Percentiles rank a stretch among this genome's conserved stretches.
phyloP scores from a whole-genome alignment of 2,888 invertebrate species.

The Mesorhabditis belari region DNA sequence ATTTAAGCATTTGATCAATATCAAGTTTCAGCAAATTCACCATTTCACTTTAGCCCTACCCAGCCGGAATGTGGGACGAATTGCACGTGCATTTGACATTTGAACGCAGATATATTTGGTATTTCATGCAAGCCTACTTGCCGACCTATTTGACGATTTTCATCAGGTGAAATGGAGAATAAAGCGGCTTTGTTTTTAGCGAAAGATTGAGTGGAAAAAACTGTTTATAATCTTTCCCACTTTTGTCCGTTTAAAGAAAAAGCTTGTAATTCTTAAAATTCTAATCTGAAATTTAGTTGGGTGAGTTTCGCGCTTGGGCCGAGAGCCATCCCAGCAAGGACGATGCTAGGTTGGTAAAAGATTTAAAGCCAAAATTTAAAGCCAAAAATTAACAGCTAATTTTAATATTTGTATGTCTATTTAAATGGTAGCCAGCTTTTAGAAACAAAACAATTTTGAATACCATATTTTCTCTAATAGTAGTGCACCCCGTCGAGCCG shows the following conservation, averaged over 20 bases:
- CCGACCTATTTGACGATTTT: slow-evolving; percentile 52
- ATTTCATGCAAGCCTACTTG: slow-evolving; percentile 53
- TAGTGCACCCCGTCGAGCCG: no score
- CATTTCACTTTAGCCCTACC: slow-evolving; percentile 41
- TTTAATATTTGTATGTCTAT: no score
- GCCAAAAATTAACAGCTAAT: no score
- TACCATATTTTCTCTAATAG: no score
- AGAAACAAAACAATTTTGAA: no score
- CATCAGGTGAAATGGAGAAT: slow-evolving; percentile 29
- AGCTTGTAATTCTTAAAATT: not conserved
- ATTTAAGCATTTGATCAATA: not conserved
- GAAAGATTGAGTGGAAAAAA: not conserved
- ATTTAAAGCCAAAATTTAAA: no score
- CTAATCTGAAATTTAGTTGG: slow-evolving; percentile 31
- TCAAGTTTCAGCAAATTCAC: no score
- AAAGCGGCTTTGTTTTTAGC: not conserved
- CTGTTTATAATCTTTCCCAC: not conserved
- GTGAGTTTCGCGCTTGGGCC: slow-evolving; percentile 50
- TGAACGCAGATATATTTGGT: slow-evolving; percentile 46
- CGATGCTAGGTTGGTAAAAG: slow-evolving; percentile 37
- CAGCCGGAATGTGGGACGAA: slow-evolving; percentile 53
- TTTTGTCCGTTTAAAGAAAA: not conserved
- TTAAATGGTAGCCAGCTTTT: no score
- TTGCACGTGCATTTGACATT: slow-evolving; percentile 46
- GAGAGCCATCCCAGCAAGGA: slow-evolving; percentile 49